A percentile compares a stretch with the other conserved stretches of the same genome.
Conservation (phyloP, 2,888 invertebrate genomes). For the Pycnomerus fuliginosus region DNA sequence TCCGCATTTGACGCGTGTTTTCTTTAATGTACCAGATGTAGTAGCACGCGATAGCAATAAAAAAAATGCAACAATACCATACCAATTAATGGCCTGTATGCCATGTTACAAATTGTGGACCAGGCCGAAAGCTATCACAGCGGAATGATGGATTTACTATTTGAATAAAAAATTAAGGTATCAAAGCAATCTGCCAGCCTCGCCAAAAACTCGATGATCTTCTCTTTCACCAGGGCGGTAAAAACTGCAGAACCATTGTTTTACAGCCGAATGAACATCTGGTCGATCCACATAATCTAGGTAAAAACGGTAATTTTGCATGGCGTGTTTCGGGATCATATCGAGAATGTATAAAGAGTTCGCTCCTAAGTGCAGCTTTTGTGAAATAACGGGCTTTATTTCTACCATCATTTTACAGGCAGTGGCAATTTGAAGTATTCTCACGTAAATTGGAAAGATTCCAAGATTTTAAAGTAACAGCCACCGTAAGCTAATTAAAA, state of each 20-base stretch:
- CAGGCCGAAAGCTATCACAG: neutral
- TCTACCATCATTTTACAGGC: constrained; percentile 9
- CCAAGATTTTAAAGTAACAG: constrained; percentile 3
- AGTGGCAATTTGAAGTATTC: constrained; percentile 9
- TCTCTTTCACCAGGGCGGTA: constrained; percentile 1
- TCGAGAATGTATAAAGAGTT: constrained; percentile 17
- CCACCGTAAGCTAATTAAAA: constrained; percentile 3
- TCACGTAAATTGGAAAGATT: constrained; percentile 9
- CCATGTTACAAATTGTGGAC: neutral
- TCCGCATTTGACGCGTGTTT: constrained; percentile 32
- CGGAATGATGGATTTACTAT: constrained; percentile 5
- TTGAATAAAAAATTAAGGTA: constrained; percentile 6
- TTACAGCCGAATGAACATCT: constrained; percentile 14
- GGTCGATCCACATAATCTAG: constrained; percentile 13
- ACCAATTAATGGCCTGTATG: neutral
- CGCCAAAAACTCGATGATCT: constrained; percentile 6
- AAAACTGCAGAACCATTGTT: constrained; percentile 10
- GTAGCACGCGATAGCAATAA: constrained; percentile 33
- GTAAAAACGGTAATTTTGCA: constrained; percentile 17
- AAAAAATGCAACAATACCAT: constrained; percentile 6
- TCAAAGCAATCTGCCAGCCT: constrained; percentile 5
- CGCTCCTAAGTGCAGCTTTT: constrained; percentile 18
- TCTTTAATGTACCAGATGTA: constrained; percentile 31
- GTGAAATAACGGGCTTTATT: constrained; percentile 13
- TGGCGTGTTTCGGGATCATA: constrained; percentile 20